Base-by-base conservation (phyloP, 53 echinoderm and acorn worm species). In the Astropecten irregularis region DNA sequence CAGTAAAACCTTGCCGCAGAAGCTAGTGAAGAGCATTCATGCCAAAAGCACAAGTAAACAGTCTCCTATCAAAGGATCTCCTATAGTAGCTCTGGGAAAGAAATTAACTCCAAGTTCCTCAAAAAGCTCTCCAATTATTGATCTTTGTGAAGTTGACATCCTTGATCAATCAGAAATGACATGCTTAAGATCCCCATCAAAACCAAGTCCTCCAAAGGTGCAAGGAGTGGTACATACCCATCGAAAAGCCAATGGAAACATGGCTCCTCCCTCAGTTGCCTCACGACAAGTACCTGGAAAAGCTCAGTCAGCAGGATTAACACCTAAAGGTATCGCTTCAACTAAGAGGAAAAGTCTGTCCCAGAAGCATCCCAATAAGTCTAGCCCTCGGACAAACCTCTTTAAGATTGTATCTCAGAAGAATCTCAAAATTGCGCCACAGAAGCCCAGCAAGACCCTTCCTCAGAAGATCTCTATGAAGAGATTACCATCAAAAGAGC, bases 31-130 rank as follows among this genome's bases (percentile, higher is more conserved):
- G 4, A 76, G 14, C 5, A 27, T 57, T 40, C 40, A 5, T 38
- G 58, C 29, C 40, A 58, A 76, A 76, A 58, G 56, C 23, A 76
- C 76, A 0, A 56, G 58, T 18, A 76, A 26, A 27, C 40, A 23
- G 18, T 56, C 30, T 2, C 25, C 22, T 54, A 15, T 15, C 21
- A 73, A 22, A 56, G 27, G 22, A 1, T 3, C 10, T 27, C 1
- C 26, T 13, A 5, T 16, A 9, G 39, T 28, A 27, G 23, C 26
- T 8, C 7, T 35, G 27, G 40, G 15, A 23, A 58, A 42, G 2
- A 40, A 28, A 7, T 46, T 36, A 11, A 13, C 57, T 1, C 0
- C 2, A 9, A 76, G 23, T 5, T 28, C 22, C 0, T 38, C 56
- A 10, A 39, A 40, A 6, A 49, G 40, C 36, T 1, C 22, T 53